Percentiles rank a stretch among this genome's conserved stretches.
Conservation (phyloP, 2,113 vertebrate genomes). For the Gasterosteus nipponicus region DNA sequence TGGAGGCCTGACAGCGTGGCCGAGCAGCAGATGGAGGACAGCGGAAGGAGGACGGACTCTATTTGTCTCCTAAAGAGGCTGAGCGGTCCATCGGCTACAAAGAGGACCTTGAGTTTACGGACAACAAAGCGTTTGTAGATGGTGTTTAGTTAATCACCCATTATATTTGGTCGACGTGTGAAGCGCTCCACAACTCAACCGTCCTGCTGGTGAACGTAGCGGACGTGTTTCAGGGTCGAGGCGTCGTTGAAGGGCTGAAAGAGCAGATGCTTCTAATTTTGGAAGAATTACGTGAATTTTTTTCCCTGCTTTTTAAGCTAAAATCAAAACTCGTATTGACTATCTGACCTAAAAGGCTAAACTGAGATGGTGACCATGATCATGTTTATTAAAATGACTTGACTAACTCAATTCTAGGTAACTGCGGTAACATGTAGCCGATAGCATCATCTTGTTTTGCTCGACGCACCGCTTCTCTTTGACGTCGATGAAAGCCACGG, state of each 20-base stretch:
- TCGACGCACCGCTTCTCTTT: not conserved
- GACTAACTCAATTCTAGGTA: not conserved
- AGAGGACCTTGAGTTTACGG: constrained; percentile 58
- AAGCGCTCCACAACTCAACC: constrained; percentile 17
- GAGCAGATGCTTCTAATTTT: constrained; percentile 13
- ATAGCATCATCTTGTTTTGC: not conserved
- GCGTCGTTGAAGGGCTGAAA: constrained; percentile 32
- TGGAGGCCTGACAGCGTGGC: constrained; percentile 34
- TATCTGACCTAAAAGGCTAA: not conserved
- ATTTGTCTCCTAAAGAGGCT: constrained; percentile 45
- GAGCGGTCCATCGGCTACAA: constrained; percentile 33
- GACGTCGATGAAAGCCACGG: not conserved
- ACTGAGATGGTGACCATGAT: not conserved
- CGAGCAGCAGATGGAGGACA: constrained; percentile 67
- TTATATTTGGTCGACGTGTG: constrained; percentile 43
- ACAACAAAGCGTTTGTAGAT: constrained; percentile 44
- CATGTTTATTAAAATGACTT: not conserved
- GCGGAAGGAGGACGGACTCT: constrained; percentile 59
- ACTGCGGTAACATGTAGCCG: not conserved
- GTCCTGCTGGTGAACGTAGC: constrained; percentile 26
- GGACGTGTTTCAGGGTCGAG: constrained; percentile 14
- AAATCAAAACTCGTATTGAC: not conserved
- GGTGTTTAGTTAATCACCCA: constrained; percentile 30
- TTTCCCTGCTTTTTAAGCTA: not conserved
- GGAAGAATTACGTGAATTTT: not conserved